Evolutionary conservation across 2,797 vertebrate species (phyloP).

Genomic region (Rhadinocentrus ornatus): DNA sequence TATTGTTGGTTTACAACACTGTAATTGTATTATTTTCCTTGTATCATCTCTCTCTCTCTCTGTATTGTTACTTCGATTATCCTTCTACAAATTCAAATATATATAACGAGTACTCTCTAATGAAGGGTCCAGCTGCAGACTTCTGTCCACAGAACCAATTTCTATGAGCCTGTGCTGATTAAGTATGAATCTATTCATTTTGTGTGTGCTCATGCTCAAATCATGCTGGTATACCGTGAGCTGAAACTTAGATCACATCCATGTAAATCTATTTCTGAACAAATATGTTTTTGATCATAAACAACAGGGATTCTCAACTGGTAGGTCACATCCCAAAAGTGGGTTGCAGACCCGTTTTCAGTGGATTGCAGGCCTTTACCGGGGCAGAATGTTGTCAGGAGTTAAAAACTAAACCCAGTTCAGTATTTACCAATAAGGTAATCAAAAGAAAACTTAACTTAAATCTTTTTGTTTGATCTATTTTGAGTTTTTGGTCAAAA

Average conservation of each 20-base stretch:
- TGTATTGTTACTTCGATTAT: not conserved
- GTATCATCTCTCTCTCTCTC: not conserved
- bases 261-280: too few species aligned
- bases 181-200: not conserved
- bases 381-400: too few species aligned
- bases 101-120: slow-evolving; percentile 2
- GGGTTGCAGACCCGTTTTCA: too few species aligned
- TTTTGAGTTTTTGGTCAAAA: too few species aligned
- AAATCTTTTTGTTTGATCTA: too few species aligned
- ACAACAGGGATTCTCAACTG: too few species aligned
- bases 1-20: slow-evolving; percentile 24
- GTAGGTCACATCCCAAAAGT: too few species aligned
- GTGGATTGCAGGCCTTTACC: too few species aligned
- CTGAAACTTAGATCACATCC: not conserved
- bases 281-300: too few species aligned
- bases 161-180: not conserved
- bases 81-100: not conserved
- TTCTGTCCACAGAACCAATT: not conserved
- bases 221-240: not conserved
- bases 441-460: too few species aligned
- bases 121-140: not conserved
- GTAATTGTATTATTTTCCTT: slow-evolving; percentile 1
- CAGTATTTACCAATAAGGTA: too few species aligned
- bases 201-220: not conserved
- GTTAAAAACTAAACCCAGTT: too few species aligned